A percentile compares a stretch with the other conserved stretches of the same genome.
Evolutionary conservation across 2,888 invertebrate genomes (phyloP).

Genomic region (Cheiracanthium punctorium): DNA sequence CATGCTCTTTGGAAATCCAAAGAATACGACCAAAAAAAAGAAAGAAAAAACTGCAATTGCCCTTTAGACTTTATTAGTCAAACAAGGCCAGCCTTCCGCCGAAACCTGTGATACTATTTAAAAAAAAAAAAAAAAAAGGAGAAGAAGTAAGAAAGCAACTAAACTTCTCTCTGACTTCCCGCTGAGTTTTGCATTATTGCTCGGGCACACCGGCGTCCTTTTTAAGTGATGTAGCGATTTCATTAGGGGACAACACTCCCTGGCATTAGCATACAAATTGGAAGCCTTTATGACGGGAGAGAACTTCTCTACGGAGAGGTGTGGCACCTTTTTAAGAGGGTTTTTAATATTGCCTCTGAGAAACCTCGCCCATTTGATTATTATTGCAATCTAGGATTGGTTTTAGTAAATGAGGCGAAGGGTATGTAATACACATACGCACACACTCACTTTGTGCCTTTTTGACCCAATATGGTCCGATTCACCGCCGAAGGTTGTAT

Average conservation of each 20-base stretch:
- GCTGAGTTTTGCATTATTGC: slow-evolving; percentile 46
- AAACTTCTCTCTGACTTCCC: background rate
- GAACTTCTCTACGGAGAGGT: slow-evolving; percentile 29
- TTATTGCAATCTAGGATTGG: slow-evolving; percentile 22
- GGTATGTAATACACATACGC: too few relatives aligned
- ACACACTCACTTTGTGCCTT: too few relatives aligned
- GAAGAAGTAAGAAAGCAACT: background rate
- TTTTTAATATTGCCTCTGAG: slow-evolving; percentile 46
- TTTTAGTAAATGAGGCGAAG: slow-evolving; percentile 23
- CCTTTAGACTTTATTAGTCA: slow-evolving; percentile 34
- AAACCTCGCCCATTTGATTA: slow-evolving; percentile 57
- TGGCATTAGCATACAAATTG: slow-evolving; percentile 65
- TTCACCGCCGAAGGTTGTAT: background rate
- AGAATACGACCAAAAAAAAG: background rate
- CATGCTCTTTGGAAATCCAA: background rate
- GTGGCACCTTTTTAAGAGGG: slow-evolving; percentile 28
- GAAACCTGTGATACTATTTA: background rate
- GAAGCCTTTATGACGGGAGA: slow-evolving; percentile 46
- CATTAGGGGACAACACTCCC: slow-evolving; percentile 65
- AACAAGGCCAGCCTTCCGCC: slow-evolving; percentile 23
- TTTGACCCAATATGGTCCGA: slow-evolving; percentile 23
- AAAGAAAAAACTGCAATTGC: background rate
- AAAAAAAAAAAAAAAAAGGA: slow-evolving; percentile 26
- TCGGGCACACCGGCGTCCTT: background rate
- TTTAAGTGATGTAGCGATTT: slow-evolving; percentile 22